A percentile compares a stretch with the other conserved stretches of the same genome.
These are phyloP conservation scores for Zaprionus gabonicus DNA, from an alignment of 1,140 invertebrate genomes.

Conservation along the genomic window DNA sequence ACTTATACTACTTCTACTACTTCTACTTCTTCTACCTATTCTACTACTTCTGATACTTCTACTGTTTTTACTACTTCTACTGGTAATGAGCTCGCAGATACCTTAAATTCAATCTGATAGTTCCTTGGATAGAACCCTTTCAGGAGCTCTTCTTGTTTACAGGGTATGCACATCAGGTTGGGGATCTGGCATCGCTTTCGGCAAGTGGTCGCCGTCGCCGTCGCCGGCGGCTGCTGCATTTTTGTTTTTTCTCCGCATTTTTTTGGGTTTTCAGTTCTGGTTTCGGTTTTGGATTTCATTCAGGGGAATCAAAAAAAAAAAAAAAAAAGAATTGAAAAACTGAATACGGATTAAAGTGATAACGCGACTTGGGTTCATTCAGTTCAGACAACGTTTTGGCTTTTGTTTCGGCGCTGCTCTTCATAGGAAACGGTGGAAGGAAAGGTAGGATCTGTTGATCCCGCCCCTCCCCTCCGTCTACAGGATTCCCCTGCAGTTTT, in stretches of 20 bases:
- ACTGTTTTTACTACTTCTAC: too few relatives aligned
- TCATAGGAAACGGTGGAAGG: constrained; percentile 23
- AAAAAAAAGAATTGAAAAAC: constrained; percentile 7
- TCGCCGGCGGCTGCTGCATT: constrained; percentile 30
- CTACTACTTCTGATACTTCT: too few relatives aligned
- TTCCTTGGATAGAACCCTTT: too few relatives aligned
- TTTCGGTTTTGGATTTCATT: constrained; percentile 79
- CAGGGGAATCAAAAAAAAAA: constrained; percentile 58
- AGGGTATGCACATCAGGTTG: constrained; percentile 12
- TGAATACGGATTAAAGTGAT: constrained; percentile 75
- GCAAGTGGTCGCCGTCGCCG: constrained; percentile 32
- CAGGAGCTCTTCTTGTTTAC: not conserved
- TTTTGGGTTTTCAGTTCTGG: not conserved
- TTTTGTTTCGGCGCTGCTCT: constrained; percentile 39
- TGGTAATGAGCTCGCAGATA: not conserved
- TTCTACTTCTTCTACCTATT: too few relatives aligned
- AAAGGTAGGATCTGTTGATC: not conserved
- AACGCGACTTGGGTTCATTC: constrained; percentile 63
- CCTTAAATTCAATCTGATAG: too few relatives aligned
- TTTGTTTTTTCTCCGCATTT: not conserved
- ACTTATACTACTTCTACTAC: too few relatives aligned
- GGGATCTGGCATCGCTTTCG: constrained; percentile 7
- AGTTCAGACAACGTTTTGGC: constrained; percentile 20
- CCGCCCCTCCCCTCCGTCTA: not conserved
- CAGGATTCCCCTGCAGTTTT: not conserved